Conservation (phyloP, 2,113 vertebrate genomes). For the Anas platyrhynchos region DNA sequence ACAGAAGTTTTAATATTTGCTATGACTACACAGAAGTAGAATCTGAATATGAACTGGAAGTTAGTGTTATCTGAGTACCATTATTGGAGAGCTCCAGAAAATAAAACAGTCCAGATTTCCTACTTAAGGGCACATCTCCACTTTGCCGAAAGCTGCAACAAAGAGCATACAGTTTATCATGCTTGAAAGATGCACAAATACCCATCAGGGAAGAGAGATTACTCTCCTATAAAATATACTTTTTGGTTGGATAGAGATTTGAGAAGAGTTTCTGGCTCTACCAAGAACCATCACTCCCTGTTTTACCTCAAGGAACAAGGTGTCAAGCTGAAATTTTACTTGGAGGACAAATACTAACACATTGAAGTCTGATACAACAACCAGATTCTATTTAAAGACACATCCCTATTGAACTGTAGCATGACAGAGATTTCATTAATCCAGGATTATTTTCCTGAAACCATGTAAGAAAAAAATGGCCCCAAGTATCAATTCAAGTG, state of each 20-base stretch:
- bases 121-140: slow-evolving; percentile 33
- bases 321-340: neutral
- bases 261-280: neutral
- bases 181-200: slow-evolving; percentile 44
- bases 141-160: slow-evolving; percentile 37
- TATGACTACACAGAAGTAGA: neutral
- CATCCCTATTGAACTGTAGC: neutral
- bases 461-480: neutral
- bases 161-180: neutral
- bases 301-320: neutral
- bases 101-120: slow-evolving; percentile 27
- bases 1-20: slow-evolving; percentile 3
- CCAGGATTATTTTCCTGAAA: slow-evolving; percentile 1
- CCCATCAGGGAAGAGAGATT: slow-evolving; percentile 14
- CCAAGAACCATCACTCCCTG: neutral
- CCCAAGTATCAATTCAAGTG: neutral
- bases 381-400: neutral
- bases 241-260: slow-evolving; percentile 13
- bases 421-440: neutral
- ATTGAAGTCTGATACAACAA: neutral
- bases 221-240: neutral
- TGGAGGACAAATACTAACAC: neutral
- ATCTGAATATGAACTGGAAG: neutral
- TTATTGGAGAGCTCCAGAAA: neutral
- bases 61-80: neutral